Base-by-base conservation (phyloP, 2,797 vertebrate species). In the Hippopotamyrus pictus region DNA sequence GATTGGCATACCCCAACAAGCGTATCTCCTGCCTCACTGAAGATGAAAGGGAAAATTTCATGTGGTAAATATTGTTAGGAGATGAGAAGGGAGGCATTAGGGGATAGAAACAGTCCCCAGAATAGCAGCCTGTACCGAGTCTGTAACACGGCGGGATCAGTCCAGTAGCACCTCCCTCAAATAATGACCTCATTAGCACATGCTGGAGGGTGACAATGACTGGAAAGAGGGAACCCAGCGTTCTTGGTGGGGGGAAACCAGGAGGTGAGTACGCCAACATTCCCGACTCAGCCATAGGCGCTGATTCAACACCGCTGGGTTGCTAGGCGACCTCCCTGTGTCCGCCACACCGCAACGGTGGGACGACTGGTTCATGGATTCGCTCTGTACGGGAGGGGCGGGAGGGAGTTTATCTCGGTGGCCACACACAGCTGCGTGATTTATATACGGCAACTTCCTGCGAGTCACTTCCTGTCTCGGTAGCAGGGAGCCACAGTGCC, bases 171-270 rank as follows among this genome's bases (percentile, higher is more conserved):
- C 46, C 76, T 89, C 83, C 50, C 83, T 89, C 82, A 88, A 37
- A 59, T 86, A 90, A 89, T 73, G 87, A 89, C 62, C 89, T 88
- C 50, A 90, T 90, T 88, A 88, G 65, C 51, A 88, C 69, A 48
- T 88, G 69, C 54, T 65, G 73, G 86, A 50, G 22, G 41, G 37
- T 22, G 79, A 50, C 33, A 51, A 46, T 86, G 53, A 25, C 41
- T 46, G 41, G 17, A 53, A 33, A 37, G 9, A 19, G 33, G 9
- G 51, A 29, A 33, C 48, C 65, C 62, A 37, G 14, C 59, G 89
- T 79, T 12, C 65, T 79, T 33, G 25, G n/a, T 87, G 50, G 69
- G 33, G 29, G 9, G 8, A 50, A 29, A 51, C 19, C 44, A 0
- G 65, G 50, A 5, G 65, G 17, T 17, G 33, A 12, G 57, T 9